Base-by-base conservation (phyloP, 1,140 invertebrate species). In the Wasmannia auropunctata region DNA sequence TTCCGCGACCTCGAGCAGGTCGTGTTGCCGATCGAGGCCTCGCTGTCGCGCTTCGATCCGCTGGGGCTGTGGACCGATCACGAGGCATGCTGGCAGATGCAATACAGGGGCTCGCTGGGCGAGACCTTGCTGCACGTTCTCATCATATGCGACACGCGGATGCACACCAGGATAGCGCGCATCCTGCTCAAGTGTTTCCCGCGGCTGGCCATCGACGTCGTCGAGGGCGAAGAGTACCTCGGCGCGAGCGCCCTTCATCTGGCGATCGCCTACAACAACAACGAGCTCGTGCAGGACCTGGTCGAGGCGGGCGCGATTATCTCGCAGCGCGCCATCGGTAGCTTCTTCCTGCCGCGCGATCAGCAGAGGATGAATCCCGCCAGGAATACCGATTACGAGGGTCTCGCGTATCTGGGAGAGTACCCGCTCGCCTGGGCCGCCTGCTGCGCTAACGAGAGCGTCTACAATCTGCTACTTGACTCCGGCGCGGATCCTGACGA, bases 361-460 rank as follows among this genome's bases (percentile, higher is more conserved):
- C 98, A 99, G 93, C 98, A 99, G 94, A 93, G 96, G 65, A 95
- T 96, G 22, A 96, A 96, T 80, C 97, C 97, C 54, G 96, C 96
- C 3, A 97, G 97, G 85, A 96, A 97, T 87, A 99, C 98, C 2
- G 98, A 99, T 93, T 99, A 99, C 95, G 98, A 99, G 95, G 99
- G 98, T 19, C 95, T 99, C 83, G 98, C 98, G 6, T 99, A 99
- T 93, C 96, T 99, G 63, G 99, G 99, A 0, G 99, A 99, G 94
- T 99, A 99, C 93, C 99, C 99, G 0, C 95, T 99, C 28, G 97
- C 99, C 0, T 99, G 99, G 98, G 98, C 99, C 0, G 99, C 99
- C 14, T 99, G 98, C 95, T 98, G 98, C 92, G 98, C 98, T 58
- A 99, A 99, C 93, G 98, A 99, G 94, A 98, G 98, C 65, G 98